phyloP scores from a whole-genome alignment of 92 coral and sea anemone species.

The Phymanthus crucifer region DNA sequence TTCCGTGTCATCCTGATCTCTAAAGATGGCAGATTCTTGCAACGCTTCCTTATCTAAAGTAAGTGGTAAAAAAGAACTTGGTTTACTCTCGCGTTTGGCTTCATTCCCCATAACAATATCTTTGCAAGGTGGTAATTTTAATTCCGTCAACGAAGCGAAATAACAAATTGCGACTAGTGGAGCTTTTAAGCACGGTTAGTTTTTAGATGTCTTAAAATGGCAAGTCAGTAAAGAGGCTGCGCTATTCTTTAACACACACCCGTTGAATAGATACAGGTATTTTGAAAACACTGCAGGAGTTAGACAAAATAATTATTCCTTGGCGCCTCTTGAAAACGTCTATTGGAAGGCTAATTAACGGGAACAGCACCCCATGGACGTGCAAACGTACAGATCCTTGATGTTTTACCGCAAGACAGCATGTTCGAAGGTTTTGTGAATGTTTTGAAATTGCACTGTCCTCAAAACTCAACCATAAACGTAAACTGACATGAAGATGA shows the following conservation, averaged over 20 bases:
- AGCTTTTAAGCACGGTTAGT: background rate
- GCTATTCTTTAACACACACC: background rate
- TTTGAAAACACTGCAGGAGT: background rate
- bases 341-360: background rate
- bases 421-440: background rate
- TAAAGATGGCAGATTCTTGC: background rate
- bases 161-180: background rate
- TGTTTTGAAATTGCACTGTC: background rate
- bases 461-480: background rate
- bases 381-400: background rate
- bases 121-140: background rate
- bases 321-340: background rate
- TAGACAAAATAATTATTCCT: background rate
- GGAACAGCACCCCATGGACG: background rate
- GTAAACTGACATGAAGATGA: constrained; percentile 18
- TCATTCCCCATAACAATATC: background rate
- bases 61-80: background rate
- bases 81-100: background rate
- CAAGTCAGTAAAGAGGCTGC: background rate
- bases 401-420: background rate
- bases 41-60: background rate
- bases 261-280: background rate
- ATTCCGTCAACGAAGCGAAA: background rate
- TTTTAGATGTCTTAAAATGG: background rate
- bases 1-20: background rate